Conservation (phyloP, 2,113 vertebrate genomes). For the human (Homo sapiens) region DNA sequence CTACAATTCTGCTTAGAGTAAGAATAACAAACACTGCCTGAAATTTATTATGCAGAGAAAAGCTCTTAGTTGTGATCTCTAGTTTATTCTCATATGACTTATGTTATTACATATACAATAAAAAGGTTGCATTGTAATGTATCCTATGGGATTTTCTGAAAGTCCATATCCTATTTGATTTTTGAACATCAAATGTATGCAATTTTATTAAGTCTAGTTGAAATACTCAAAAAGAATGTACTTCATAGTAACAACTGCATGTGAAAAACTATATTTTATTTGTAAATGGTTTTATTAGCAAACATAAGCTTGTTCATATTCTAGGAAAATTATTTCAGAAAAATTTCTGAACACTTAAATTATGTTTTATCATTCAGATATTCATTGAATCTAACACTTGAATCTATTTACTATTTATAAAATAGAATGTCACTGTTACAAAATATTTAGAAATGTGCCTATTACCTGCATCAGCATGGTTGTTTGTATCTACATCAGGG, state of each 20-base stretch:
- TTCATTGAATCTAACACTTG: not conserved
- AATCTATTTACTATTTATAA: not conserved
- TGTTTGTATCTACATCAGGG: not conserved
- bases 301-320: not conserved
- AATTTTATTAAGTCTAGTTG: not conserved
- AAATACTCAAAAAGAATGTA: not conserved
- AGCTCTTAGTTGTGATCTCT: not conserved
- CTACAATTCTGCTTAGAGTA: not conserved
- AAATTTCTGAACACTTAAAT: not conserved
- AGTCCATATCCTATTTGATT: not conserved
- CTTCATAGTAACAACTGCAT: not conserved
- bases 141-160: not conserved
- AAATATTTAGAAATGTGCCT: conserved; percentile 3
- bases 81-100: not conserved
- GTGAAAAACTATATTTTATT: not conserved
- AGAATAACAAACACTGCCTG: not conserved
- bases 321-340: not conserved
- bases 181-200: not conserved
- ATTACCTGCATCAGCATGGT: not conserved
- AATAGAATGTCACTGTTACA: not conserved
- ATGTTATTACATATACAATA: not conserved
- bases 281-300: not conserved
- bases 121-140: not conserved
- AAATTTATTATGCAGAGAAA: not conserved
- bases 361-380: not conserved